A percentile compares a stretch with the other conserved stretches of the same genome.
Evolutionary conservation across 1,140 invertebrate genomes (phyloP).

Genomic region (Proales similis): DNA sequence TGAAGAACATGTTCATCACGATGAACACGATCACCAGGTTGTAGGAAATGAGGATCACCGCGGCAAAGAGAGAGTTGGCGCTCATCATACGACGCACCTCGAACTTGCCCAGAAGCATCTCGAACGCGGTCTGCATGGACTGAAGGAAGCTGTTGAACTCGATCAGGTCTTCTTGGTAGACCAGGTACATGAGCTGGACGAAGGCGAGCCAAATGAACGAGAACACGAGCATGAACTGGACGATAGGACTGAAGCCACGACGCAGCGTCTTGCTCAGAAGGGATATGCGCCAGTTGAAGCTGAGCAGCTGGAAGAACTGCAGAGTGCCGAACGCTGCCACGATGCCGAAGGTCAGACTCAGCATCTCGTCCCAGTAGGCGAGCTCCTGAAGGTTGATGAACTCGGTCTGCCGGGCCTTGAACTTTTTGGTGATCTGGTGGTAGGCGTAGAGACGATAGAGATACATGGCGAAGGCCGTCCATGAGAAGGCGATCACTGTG

Average conservation of each 20-base stretch:
- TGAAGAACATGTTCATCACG: conserved; percentile 22
- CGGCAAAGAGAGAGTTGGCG: background rate
- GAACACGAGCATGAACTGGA: conserved; percentile 52
- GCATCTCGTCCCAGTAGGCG: conserved; percentile 54
- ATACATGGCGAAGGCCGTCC: conserved; percentile 50
- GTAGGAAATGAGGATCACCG: conserved; percentile 6
- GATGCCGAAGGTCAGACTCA: conserved; percentile 54
- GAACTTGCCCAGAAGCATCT: conserved; percentile 37
- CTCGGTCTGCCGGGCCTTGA: conserved; percentile 54
- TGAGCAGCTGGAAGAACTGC: conserved; percentile 56
- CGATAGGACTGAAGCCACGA: conserved; percentile 44
- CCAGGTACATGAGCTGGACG: conserved; percentile 55
- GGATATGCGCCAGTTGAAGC: conserved; percentile 53
- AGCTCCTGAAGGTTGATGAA: conserved; percentile 57
- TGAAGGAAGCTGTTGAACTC: conserved; percentile 1
- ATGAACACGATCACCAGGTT: conserved; percentile 25
- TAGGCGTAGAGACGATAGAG: conserved; percentile 49
- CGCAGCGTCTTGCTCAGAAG: conserved; percentile 50
- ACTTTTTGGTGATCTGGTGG: conserved; percentile 47
- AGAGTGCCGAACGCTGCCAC: conserved; percentile 56
- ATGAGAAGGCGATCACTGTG: conserved; percentile 50
- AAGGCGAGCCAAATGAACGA: conserved; percentile 51
- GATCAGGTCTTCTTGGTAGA: conserved; percentile 46
- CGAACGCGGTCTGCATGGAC: conserved; percentile 26
- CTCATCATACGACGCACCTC: conserved; percentile 23